A percentile compares a stretch with the other conserved stretches of the same genome.
Conservation (phyloP, 1,140 invertebrate genomes). For the Meloidogyne hapla region DNA sequence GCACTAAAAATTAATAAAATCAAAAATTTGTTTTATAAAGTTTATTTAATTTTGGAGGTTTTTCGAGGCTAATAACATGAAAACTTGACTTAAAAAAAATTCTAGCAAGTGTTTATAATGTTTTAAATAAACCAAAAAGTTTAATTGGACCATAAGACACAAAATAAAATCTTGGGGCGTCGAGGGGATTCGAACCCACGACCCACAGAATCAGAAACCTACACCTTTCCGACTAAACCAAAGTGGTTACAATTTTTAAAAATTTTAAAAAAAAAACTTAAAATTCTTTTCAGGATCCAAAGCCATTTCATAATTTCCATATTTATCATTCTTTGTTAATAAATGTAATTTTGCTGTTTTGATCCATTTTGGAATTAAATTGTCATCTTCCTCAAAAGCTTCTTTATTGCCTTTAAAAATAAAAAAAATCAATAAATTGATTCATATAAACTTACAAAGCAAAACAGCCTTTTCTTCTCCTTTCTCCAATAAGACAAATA, state of each 20-base stretch:
- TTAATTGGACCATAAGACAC: too few relatives aligned
- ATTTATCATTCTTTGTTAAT: slow-evolving; percentile 71
- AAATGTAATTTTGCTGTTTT: slow-evolving; percentile 23
- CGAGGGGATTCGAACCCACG: too few relatives aligned
- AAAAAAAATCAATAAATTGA: not conserved
- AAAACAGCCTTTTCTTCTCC: slow-evolving; percentile 37
- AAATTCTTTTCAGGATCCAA: slow-evolving; percentile 72
- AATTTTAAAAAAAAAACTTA: slow-evolving; percentile 30
- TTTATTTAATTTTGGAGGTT: not conserved
- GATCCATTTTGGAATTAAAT: slow-evolving; percentile 32
- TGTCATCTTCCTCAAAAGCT: slow-evolving; percentile 34
- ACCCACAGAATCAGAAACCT: too few relatives aligned
- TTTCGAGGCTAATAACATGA: not conserved
- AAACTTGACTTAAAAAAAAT: not conserved
- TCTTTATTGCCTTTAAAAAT: slow-evolving; percentile 28
- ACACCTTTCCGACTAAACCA: too few relatives aligned
- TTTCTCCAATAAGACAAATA: slow-evolving; percentile 41
- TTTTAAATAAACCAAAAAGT: too few relatives aligned
- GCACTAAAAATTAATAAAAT: slow-evolving; percentile 63
- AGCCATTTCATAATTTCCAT: slow-evolving; percentile 77
- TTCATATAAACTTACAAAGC: slow-evolving; percentile 28
- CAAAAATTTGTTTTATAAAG: too few relatives aligned
- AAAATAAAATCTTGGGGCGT: too few relatives aligned
- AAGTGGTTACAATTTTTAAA: not conserved
- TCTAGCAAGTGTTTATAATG: not conserved